Evolutionary conservation across 2,797 vertebrate genomes (phyloP).

Genomic region (Eurystomus glaucurus): DNA sequence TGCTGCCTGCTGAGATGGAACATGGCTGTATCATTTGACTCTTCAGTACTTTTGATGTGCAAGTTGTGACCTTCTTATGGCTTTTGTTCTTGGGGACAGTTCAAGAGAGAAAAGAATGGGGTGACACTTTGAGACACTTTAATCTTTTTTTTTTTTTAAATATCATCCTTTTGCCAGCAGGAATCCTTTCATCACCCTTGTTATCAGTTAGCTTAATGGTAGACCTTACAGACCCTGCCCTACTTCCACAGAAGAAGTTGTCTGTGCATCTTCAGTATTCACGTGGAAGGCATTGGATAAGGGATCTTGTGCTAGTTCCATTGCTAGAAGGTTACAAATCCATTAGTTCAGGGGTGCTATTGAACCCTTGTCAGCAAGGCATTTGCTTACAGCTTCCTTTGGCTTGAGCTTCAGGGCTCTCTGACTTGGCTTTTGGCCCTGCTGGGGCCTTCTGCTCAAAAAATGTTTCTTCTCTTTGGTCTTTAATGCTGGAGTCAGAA

Average conservation of each 20-base stretch:
- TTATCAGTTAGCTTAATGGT: neutral
- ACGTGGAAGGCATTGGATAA: neutral
- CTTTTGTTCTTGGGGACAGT: slow-evolving; percentile 25
- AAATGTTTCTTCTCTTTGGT: neutral
- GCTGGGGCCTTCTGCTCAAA: neutral
- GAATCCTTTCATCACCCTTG: neutral
- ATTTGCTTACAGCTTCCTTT: neutral
- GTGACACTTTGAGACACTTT: neutral
- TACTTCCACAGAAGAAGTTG: neutral
- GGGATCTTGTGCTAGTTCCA: neutral
- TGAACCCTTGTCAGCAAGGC: neutral
- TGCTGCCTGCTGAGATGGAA: neutral
- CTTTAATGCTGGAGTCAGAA: neutral
- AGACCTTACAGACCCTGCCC: neutral
- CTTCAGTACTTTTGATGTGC: slow-evolving; percentile 6
- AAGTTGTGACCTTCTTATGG: slow-evolving; percentile 20
- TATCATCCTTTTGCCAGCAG: neutral
- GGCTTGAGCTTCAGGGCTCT: neutral
- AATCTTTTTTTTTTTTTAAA: neutral
- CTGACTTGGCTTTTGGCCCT: neutral
- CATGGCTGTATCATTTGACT: neutral
- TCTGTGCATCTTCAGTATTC: neutral
- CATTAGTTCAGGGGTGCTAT: neutral
- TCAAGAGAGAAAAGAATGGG: slow-evolving; percentile 30
- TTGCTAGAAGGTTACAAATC: neutral